Conservation (phyloP, 1,140 invertebrate species). For the Whitmania pigra region DNA sequence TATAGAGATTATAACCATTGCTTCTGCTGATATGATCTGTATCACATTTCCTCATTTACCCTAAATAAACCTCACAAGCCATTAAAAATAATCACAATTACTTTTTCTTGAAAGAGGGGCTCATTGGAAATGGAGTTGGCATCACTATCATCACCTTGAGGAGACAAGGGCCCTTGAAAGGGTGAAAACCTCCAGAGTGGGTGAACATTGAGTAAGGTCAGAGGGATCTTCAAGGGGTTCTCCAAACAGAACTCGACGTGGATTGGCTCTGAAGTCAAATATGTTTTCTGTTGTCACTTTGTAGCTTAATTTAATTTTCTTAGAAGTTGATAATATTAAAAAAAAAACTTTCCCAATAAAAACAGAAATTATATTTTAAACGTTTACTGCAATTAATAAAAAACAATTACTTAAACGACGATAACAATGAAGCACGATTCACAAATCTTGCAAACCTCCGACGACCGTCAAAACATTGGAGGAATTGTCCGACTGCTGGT, state of each 20-base stretch:
- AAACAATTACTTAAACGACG: too few relatives aligned
- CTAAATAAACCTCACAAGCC: too few relatives aligned
- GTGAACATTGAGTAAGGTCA: conserved; percentile 59
- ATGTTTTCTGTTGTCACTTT: not conserved
- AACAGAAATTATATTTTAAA: too few relatives aligned
- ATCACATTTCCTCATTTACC: too few relatives aligned
- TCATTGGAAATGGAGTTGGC: not conserved
- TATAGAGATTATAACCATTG: too few relatives aligned
- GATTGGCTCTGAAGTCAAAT: conserved; percentile 57
- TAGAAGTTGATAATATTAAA: too few relatives aligned
- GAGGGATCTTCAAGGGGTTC: conserved; percentile 65
- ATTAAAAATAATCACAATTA: too few relatives aligned
- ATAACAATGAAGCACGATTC: not conserved
- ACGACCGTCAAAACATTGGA: conserved; percentile 56
- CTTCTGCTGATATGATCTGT: too few relatives aligned
- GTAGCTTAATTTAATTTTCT: too few relatives aligned
- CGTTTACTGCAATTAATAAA: too few relatives aligned
- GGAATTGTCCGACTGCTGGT: conserved; percentile 50
- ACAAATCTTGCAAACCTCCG: conserved; percentile 45
- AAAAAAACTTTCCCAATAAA: too few relatives aligned
- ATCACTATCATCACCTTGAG: not conserved
- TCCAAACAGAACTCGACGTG: conserved; percentile 60
- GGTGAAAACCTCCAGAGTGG: conserved; percentile 63
- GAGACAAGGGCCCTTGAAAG: conserved; percentile 17
- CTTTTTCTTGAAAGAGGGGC: too few relatives aligned